Percentiles rank a stretch among this genome's conserved stretches.
Evolutionary conservation across 2,888 invertebrate genomes (phyloP).

Genomic region (Pharmacophagus antenor): DNA sequence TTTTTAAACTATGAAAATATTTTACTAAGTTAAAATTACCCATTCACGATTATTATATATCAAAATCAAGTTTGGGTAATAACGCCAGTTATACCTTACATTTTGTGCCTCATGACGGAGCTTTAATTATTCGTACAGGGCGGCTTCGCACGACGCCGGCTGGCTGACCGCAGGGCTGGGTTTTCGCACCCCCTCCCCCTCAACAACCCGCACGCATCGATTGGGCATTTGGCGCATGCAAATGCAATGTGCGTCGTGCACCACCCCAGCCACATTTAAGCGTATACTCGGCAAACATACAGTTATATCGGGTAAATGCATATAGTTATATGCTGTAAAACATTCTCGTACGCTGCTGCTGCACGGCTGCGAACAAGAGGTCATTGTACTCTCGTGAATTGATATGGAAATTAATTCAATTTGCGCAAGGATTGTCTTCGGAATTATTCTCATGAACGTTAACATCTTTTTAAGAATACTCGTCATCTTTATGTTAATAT

Average conservation of each 20-base stretch:
- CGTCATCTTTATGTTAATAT: no score
- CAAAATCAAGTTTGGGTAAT: background rate
- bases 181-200: conserved; percentile 28
- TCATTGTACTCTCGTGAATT: background rate
- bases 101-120: conserved; percentile 16
- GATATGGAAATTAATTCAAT: conserved; percentile 4
- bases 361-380: conserved; percentile 8
- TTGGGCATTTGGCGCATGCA: conserved; percentile 59
- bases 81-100: conserved; percentile 8
- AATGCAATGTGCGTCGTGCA: conserved; percentile 53
- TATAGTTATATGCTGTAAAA: background rate
- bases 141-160: conserved; percentile 32
- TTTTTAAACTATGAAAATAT: no score
- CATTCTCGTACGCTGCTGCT: no score
- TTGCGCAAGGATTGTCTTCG: background rate
- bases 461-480: background rate
- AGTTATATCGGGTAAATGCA: background rate
- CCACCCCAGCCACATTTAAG: background rate
- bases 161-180: conserved; percentile 29
- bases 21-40: no score
- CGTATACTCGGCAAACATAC: background rate
- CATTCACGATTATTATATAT: background rate
- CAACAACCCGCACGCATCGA: conserved; percentile 62
- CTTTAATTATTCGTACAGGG: conserved; percentile 54
- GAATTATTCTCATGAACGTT: background rate